Percentiles rank a stretch among this genome's conserved stretches.
Conservation (phyloP, 2,888 invertebrate species). For the Plemyria rubiginata region DNA sequence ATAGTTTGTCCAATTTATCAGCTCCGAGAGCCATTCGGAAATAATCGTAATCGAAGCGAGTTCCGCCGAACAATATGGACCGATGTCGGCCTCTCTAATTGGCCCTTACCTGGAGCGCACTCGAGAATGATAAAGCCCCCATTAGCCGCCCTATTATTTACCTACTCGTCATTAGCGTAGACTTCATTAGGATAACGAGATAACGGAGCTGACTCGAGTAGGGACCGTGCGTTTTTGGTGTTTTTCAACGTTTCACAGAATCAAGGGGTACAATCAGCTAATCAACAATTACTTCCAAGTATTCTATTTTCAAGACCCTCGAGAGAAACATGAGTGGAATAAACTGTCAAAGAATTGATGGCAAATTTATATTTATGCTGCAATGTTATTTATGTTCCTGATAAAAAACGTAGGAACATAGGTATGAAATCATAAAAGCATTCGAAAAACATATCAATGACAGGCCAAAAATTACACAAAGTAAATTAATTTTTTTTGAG, state of each 20-base stretch:
- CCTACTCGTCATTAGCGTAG: conserved; percentile 85
- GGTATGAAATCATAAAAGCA: too few species aligned
- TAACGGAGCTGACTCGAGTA: conserved; percentile 78
- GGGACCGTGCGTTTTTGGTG: conserved; percentile 72
- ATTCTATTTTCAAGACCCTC: conserved; percentile 45
- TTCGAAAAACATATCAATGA: too few species aligned
- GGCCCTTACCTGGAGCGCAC: conserved; percentile 85
- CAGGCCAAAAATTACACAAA: too few species aligned
- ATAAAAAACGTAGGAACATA: too few species aligned
- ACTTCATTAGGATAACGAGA: conserved; percentile 86
- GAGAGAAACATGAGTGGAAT: conserved; percentile 19
- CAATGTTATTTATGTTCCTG: too few species aligned
- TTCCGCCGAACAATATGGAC: conserved; percentile 83
- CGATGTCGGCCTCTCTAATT: conserved; percentile 83
- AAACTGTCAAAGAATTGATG: conserved; percentile 1
- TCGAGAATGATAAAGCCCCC: conserved; percentile 85
- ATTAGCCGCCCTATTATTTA: conserved; percentile 85
- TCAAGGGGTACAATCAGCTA: conserved; percentile 60
- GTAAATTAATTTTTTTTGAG: too few species aligned
- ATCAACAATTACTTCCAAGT: conserved; percentile 60
- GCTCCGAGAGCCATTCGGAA: conserved; percentile 78
- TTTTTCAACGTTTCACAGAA: conserved; percentile 70
- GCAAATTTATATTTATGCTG: background rate
- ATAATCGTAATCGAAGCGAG: conserved; percentile 84
- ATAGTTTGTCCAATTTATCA: conserved; percentile 85